Evolutionary conservation across 1,140 invertebrate genomes (phyloP), one percentile per base, ranked within the genome.

Genomic region (Leptopilina boulardi): DNA sequence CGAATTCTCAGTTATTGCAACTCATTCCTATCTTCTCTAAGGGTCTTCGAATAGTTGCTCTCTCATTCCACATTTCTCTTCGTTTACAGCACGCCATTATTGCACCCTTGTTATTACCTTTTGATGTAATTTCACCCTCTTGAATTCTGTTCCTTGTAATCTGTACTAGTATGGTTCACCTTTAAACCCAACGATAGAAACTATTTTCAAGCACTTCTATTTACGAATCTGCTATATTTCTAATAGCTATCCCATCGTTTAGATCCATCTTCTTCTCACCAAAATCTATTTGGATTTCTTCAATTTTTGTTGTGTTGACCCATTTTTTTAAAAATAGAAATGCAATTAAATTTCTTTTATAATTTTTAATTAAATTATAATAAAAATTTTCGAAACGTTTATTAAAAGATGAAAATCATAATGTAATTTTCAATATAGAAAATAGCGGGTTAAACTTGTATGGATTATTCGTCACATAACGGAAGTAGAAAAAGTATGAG

Each of bases 1-100:
- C 75, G 79, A 79, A 82, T 85, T 80, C 82, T 79, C 77, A 80
- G 81, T 83, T 86, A 86, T 86, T 84, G 77, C 83, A 77, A 73
- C 70, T 85, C 79, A 80, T 79, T 79, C 21, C 26, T 81, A 80
- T 82, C 77, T 79, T 75, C 75, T 54, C n/a, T n/a, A n/a, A 38
- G 56, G 77, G 76, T 70, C 51, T 74, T 30, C 44, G 72, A 71
- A 77, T 84, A 82, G 75, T 81, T 82, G 82, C 80, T 73, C 59
- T 66, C 34, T 41, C 18, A 75, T 71, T 59, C 30, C 13, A n/a
- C n/a, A 59, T 42, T 44, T 41, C 71, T 66, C 66, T 76, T 79
- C 74, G 56, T 81, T 79, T 83, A 73, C 77, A 77, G 74, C 77
- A 42, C 79, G 34, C 85, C 80, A 84, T 86, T 85, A 85, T 86